These are phyloP conservation scores for Thalassarche chlororhynchos DNA, from an alignment of 2,113 vertebrate species.

Conservation along the genomic window DNA sequence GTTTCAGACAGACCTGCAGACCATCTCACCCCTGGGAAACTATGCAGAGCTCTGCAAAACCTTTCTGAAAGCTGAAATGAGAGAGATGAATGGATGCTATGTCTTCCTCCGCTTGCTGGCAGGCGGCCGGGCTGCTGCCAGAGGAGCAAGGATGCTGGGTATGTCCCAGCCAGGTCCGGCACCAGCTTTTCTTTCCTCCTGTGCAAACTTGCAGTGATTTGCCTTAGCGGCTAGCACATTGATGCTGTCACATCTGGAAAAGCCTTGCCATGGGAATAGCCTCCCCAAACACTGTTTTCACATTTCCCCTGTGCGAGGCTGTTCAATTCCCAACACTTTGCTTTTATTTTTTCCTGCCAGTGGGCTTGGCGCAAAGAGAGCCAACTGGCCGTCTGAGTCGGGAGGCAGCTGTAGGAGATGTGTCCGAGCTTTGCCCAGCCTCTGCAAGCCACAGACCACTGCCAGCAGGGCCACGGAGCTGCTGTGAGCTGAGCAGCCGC, in stretches of 20 bases:
- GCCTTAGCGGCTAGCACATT: neutral
- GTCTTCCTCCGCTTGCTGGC: neutral
- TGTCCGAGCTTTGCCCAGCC: slow-evolving; percentile 74
- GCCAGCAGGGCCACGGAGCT: neutral
- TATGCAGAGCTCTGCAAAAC: neutral
- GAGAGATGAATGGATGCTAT: accelerated
- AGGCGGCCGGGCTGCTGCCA: neutral
- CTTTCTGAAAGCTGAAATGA: neutral
- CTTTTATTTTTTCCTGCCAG: neutral
- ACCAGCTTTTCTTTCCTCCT: neutral
- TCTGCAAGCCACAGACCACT: slow-evolving; percentile 53
- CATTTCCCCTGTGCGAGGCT: neutral
- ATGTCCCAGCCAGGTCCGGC: no score
- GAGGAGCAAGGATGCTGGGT: neutral
- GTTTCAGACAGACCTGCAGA: neutral
- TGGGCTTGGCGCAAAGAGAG: neutral
- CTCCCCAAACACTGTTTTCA: neutral
- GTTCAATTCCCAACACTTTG: neutral
- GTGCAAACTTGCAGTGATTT: neutral
- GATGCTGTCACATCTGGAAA: neutral
- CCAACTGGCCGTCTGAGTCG: accelerated
- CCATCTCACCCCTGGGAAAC: neutral
- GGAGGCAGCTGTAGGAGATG: neutral
- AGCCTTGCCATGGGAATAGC: neutral
- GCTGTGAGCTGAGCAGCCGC: slow-evolving; percentile 76